Base-by-base conservation (phyloP, 2,888 invertebrate genomes). In the Hoplodrina blanda region DNA sequence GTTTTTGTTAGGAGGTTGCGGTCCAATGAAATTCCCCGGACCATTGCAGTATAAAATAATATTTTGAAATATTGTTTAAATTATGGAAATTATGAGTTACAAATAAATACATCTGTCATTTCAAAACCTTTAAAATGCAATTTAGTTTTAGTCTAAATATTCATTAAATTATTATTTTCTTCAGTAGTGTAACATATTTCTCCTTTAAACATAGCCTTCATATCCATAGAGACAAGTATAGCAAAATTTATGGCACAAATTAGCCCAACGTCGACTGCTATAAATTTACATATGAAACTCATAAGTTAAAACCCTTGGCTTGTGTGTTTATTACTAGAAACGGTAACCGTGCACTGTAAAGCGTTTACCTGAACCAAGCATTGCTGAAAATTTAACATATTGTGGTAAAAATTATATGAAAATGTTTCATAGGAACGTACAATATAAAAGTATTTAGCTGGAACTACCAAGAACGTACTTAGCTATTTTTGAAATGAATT, bases 211-310 rank as follows among this genome's bases (percentile, higher is more conserved):
- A 87, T 80, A 81, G 87, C 73, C 67, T 72, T 90, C 89, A 90
- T 88, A 91, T 89, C 87, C 87, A 87, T 87, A 89, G 89, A 91
- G 92, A 92, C 94, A 91, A 90, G 91, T 90, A 90, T 91, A 85
- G 88, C 84, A 77, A 90, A 94, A 95, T 95, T 95, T 95, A 95
- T 94, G 87, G 90, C 84, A 79, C 89, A 95, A 95, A 95, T 95
- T 95, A 95, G 94, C 91, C 85, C 84, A 85, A 89, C 92, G 92
- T 92, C 86, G 91, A 91, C 91, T 93, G 92, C 92, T 90, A 95
- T 95, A 95, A 94, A 95, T 95, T 95, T 94, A 92, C 94, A 94
- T 95, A 93, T 91, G 93, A 94, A 94, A 93, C 91, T 94, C 94
- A 92, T 94, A 94, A 92, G 92, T 93, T 93, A 90, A 91, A 92